phyloP scores from a whole-genome alignment of 2,797 vertebrate species.

The Scyliorhinus canicula region DNA sequence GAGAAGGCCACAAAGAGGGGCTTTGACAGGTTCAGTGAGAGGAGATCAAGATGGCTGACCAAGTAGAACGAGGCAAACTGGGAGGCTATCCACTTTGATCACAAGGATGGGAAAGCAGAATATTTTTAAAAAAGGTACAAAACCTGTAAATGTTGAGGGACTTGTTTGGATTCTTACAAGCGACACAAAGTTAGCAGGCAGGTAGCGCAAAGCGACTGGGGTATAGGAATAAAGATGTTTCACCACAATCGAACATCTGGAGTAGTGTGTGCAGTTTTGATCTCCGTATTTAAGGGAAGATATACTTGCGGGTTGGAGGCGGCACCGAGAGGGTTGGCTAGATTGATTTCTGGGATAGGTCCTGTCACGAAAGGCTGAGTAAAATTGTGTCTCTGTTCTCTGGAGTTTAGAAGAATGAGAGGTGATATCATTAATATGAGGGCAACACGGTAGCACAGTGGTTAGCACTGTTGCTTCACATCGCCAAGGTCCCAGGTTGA shows the following conservation, averaged over 20 bases:
- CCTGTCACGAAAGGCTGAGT: not conserved
- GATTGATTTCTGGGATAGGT: not conserved
- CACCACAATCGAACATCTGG: not conserved
- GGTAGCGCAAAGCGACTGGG: not conserved
- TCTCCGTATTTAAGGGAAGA: not conserved
- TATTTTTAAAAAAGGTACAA: not conserved
- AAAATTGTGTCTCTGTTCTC: not conserved
- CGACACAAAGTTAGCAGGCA: not conserved
- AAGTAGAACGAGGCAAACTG: not conserved
- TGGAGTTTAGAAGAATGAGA: not conserved
- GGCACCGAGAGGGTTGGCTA: no score
- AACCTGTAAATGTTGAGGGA: not conserved
- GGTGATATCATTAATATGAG: not conserved
- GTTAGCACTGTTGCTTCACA: no score
- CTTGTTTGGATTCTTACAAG: not conserved
- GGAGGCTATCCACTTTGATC: not conserved
- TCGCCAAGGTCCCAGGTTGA: no score
- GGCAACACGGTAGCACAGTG: no score
- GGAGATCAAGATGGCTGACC: not conserved
- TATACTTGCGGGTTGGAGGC: not conserved
- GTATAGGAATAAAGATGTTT: not conserved
- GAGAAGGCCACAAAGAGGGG: no score
- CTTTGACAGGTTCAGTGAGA: not conserved
- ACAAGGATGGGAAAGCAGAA: not conserved
- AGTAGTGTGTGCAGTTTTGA: not conserved